Evolutionary conservation across 2,797 vertebrate species (phyloP), one percentile per base, ranked within the genome.

Genomic region (Oryzias sinensis): DNA sequence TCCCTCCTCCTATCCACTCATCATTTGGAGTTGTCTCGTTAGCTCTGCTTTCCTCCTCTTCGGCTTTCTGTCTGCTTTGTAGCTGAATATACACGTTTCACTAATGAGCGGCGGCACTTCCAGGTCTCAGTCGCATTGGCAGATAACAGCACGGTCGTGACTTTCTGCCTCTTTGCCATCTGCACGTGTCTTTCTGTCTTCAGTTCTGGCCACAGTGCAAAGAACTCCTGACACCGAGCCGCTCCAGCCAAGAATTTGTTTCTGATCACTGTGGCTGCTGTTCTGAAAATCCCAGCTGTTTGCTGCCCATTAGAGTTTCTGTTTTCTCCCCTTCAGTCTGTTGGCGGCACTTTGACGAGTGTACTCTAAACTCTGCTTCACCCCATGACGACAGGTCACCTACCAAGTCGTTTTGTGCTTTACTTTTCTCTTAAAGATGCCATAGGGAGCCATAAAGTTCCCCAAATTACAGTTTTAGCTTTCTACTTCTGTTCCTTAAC

Each of bases 31-130:
- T 68, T 52, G 48, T 48, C 53, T 49, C 49, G 53, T 41, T 43
- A 6, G 9, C 66, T 70, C 51, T 24, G 5, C 14, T 45, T 53
- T 51, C 49, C 20, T 14, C 17, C 44, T 65, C 68, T 47, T 72
- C 58, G 14, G 60, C 63, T 71, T 65, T 52, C 60, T 14, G 14
- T 60, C 13, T 8, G 43, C 53, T 74, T 83, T 82, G 80, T 63
- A 70, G 71, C 73, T 79, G 78, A 83, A 86, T 81, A 83, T 85
- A 87, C 77, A 57, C 61, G 76, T 89, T 81, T 70, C 49, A 14
- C 85, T 90, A 88, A 90, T 84, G 72, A 80, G 68, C 71, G 64
- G 54, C 76, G 87, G 79, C 83, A 83, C 79, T 80, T 83, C 66
- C 76, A 83, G 82, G 79, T 85, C 83, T 86, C 76, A 71, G 68